Conservation (phyloP, 2,888 invertebrate species). For the Caenorhabditis sinica region DNA sequence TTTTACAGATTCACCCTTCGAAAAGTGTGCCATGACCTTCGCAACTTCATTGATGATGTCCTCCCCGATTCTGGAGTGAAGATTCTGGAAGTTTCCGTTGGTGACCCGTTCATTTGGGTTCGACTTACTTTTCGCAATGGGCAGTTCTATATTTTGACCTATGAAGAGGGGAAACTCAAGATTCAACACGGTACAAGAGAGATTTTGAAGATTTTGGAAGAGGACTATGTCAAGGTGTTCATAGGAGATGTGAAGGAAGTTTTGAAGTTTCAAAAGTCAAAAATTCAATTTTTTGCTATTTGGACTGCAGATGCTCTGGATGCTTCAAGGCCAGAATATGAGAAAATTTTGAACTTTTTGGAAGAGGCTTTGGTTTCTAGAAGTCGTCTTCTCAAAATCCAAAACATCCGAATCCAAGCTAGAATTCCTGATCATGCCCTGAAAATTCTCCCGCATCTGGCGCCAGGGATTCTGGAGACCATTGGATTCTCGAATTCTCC, state of each 20-base stretch:
- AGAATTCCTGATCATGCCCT: neutral
- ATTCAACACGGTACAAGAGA: neutral
- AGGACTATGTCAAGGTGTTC: neutral
- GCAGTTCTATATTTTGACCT: neutral
- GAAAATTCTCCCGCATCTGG: neutral
- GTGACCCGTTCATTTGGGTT: neutral
- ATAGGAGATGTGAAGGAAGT: neutral
- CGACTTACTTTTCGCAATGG: neutral
- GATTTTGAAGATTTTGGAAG: neutral
- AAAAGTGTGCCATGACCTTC: neutral
- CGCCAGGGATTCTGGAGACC: neutral
- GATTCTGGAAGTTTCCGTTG: neutral
- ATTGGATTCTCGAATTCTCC: neutral
- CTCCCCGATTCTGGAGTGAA: neutral
- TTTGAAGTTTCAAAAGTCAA: neutral
- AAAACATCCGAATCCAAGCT: neutral
- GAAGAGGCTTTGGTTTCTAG: neutral
- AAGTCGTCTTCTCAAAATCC: neutral
- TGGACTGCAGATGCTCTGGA: neutral
- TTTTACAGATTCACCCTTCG: neutral
- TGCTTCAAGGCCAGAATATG: neutral
- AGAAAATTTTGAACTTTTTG: neutral
- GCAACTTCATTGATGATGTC: neutral
- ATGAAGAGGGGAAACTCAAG: neutral
- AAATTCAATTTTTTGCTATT: neutral